These are phyloP conservation scores for Lissocephala sabroskyi DNA, from an alignment of 2,888 invertebrate species.

Conservation along the genomic window DNA sequence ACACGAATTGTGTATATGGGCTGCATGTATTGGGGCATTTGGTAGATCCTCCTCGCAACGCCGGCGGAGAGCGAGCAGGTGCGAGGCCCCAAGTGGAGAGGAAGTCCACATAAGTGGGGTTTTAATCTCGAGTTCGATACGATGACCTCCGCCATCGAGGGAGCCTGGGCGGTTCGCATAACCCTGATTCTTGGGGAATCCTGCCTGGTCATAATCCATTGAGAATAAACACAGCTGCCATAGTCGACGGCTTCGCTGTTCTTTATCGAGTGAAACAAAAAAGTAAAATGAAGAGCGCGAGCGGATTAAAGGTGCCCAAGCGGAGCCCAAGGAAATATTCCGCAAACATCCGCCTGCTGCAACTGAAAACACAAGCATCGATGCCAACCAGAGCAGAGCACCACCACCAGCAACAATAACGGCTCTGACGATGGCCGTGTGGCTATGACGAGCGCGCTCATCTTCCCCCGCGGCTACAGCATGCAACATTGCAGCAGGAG, in stretches of 20 bases:
- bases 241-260: conserved; percentile 34
- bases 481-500: conserved; percentile 49
- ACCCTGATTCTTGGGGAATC: not conserved
- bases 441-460: conserved; percentile 48
- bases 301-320: conserved; percentile 67
- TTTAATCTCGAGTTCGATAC: too few species aligned
- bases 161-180: too few species aligned
- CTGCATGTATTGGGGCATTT: too few species aligned
- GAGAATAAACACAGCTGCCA: conserved; percentile 51
- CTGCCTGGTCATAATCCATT: conserved; percentile 34
- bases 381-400: conserved; percentile 17
- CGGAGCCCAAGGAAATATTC: conserved; percentile 59
- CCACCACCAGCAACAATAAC: conserved; percentile 22
- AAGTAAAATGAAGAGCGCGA: conserved; percentile 51
- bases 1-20: conserved; percentile 1
- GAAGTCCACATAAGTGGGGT: too few species aligned
- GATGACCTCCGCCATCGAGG: too few species aligned
- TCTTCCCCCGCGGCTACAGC: conserved; percentile 58
- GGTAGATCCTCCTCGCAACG: too few species aligned
- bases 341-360: conserved; percentile 69
- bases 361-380: conserved; percentile 61
- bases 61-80: not conserved
- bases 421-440: not conserved
- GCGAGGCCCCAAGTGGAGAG: not conserved
- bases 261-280: conserved; percentile 26